These are phyloP conservation scores for Acrobeloides nanus DNA, from an alignment of 2,888 invertebrate genomes.

Conservation along the genomic window DNA sequence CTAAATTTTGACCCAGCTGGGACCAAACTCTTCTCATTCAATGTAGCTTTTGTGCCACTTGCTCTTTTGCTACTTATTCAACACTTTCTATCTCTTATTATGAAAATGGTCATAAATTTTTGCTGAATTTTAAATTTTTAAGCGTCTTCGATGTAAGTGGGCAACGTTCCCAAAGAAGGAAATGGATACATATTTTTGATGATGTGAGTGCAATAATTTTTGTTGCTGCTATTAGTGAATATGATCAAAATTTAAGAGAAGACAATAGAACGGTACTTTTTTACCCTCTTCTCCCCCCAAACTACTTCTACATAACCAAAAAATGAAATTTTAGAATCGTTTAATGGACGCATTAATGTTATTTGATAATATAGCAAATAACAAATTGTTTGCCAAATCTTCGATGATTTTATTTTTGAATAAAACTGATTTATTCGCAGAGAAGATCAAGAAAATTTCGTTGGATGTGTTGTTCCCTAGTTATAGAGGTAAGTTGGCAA, in stretches of 20 bases:
- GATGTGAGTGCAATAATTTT: slow-evolving; percentile 39
- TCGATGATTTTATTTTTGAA: slow-evolving; percentile 50
- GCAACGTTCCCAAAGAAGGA: slow-evolving; percentile 84
- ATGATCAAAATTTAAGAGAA: slow-evolving; percentile 39
- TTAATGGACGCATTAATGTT: slow-evolving; percentile 42
- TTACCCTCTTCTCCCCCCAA: not conserved
- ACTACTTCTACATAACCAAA: no score
- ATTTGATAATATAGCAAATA: slow-evolving; percentile 33
- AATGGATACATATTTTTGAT: slow-evolving; percentile 93
- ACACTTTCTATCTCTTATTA: no score
- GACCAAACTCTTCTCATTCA: no score
- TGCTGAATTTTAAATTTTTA: slow-evolving; percentile 10
- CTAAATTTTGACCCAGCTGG: no score
- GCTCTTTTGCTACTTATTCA: no score
- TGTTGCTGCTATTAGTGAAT: slow-evolving; percentile 44
- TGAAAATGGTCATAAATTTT: no score
- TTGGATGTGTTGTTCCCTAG: slow-evolving; percentile 29
- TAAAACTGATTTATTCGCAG: slow-evolving; percentile 46
- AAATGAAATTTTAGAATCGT: slow-evolving; percentile 34
- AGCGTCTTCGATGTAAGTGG: slow-evolving; percentile 40
- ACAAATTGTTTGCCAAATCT: slow-evolving; percentile 32
- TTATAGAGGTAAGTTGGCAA: slow-evolving; percentile 36
- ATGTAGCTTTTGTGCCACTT: no score
- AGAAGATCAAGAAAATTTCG: slow-evolving; percentile 34
- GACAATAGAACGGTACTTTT: slow-evolving; percentile 32